Evolutionary conservation across 53 echinoderm and acorn worm genomes (phyloP), one percentile per base, ranked within the genome.

Genomic region (Stichopus horrens): DNA sequence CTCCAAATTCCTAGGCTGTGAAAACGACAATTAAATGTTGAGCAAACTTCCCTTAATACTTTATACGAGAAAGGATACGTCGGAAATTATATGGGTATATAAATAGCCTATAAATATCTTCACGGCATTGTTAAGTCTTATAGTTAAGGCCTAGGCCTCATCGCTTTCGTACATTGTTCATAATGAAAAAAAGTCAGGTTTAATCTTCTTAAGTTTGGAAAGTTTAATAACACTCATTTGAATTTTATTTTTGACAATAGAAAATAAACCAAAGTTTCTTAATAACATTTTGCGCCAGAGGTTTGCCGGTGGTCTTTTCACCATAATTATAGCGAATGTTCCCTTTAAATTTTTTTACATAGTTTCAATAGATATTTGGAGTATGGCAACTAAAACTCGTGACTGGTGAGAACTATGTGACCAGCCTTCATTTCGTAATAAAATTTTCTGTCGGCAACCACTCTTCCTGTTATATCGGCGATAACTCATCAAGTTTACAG

Each of bases 211-310:
- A 37, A 37, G 59, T 54, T 77, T 77, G 53, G 52, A 81, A 57
- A 10, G 58, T 81, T 81, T 19, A 37, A 81, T 58, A 21, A 20
- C 58, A n/a, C 21, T 57, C 81, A 58, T 81, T n/a, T 81, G 7
- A n/a, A 19, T 58, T 79, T 71, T 71, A 71, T 18, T 71, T 71
- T 71, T 71, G 71, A 71, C 71, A 81, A 5, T 56, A 16, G 9
- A 57, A 55, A 56, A 81, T 81, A 81, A 81, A 81, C 81, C 57
- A 81, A 81, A 81, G 5, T 67, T 67, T 67, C 67, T 13, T 20
- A 37, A 37, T 37, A 37, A 37, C 37, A 2, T 37, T 37, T 37
- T 37, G 37, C 37, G 37, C 37, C 0, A 37, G 37, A 37, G 2
- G 37, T 37, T 37, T 37, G 37, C 37, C 37, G 37, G 37, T 37